Base-by-base conservation (phyloP, 2,888 invertebrate genomes). In the Troides aeacus region DNA sequence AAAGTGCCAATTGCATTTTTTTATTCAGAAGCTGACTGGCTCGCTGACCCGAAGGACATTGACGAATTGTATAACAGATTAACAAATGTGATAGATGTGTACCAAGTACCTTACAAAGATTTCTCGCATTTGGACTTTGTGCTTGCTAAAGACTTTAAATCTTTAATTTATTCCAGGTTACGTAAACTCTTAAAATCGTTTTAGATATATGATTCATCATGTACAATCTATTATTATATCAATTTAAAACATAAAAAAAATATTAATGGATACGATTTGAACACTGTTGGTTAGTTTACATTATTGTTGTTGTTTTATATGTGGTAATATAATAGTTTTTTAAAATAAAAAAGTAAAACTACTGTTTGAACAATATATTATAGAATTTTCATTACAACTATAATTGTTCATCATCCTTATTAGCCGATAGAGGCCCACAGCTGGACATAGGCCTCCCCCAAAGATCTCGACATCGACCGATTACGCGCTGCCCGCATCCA, bases 31-130 rank as follows among this genome's bases (percentile, higher is more conserved):
- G 94, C 94, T 21, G 97, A 97, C 81, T 94, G 94, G 94, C 80
- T 96, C 24, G 93, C 95, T 1, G 87, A 93, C 64, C 89, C 93
- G 4, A 81, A 82, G 74, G 95, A 95, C 71, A 94, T 95, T 0
- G 82, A 93, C 58, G 83, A 86, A 23, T 79, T 95, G 64, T 89
- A 92, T 56, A 81, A 83, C 17, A 84, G 87, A 69, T 80, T 96
- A 59, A 86, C 88, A 12, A 94, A 94, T 76, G 89, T 91, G 2
- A 81, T 94, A 8, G 93, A 93, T 65, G 92, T 92, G 72, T 91
- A 94, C 79, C 87, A 93, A 71, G 93, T 95, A 63, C 93, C 93
- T 0, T 87, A 92, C 76, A 84, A 92, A 53, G 78, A 81, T 64
- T 92, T 91, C 71, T 90, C 88, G 71, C 91, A 92, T 72, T 68